These are phyloP conservation scores for Iguana delicatissima DNA, from an alignment of 2,797 vertebrate genomes.

Conservation along the genomic window DNA sequence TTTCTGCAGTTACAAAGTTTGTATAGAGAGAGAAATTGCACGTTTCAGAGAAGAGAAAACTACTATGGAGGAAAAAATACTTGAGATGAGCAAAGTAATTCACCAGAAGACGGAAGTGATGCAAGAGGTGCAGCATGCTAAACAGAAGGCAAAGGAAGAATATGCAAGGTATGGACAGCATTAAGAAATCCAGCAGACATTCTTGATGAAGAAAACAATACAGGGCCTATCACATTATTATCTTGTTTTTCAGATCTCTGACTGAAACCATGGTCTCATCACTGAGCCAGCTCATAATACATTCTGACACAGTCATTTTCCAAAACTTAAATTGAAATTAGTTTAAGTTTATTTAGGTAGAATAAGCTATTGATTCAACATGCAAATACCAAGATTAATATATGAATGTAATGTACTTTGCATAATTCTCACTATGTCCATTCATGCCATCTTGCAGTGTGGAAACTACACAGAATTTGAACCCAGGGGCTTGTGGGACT, in stretches of 20 bases:
- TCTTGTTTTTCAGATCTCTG: not conserved
- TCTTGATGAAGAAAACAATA: not conserved
- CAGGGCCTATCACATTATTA: not conserved
- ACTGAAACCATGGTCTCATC: not conserved
- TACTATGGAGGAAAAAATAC: conserved; percentile 80
- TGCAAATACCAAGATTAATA: not conserved
- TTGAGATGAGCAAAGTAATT: conserved; percentile 71
- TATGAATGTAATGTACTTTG: not conserved
- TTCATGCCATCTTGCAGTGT: not conserved
- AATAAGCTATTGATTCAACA: not conserved
- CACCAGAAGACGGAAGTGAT: conserved; percentile 78
- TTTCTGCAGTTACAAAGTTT: conserved; percentile 81
- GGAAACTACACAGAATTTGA: not conserved
- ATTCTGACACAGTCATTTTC: not conserved
- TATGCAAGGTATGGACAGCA: conserved; percentile 80
- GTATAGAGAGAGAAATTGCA: conserved; percentile 72
- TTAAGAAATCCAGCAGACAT: not conserved
- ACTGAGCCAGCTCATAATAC: not conserved
- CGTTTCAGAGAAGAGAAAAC: conserved; percentile 69
- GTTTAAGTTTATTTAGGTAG: not conserved
- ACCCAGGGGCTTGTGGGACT: not conserved
- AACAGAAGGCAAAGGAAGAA: conserved; percentile 82
- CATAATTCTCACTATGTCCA: not conserved
- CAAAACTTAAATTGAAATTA: not conserved
- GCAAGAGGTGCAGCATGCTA: conserved; percentile 71